phyloP scores from a whole-genome alignment of 2,888 invertebrate genomes.

The Dasypolia templi region DNA sequence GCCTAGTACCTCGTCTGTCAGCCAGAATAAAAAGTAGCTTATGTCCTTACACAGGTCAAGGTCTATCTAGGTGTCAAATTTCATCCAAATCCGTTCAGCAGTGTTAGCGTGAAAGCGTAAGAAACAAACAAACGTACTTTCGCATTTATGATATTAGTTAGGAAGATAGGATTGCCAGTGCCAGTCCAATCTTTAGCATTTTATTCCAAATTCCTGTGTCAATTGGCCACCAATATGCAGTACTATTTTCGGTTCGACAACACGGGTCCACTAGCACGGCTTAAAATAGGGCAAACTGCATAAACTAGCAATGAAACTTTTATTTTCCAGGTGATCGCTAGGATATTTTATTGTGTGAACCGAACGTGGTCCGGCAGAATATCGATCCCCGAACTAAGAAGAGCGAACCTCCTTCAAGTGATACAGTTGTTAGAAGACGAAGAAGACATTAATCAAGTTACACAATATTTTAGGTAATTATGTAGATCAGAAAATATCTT shows the following conservation, averaged over 20 bases:
- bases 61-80: no score
- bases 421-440: constrained; percentile 97
- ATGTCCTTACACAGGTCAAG: no score
- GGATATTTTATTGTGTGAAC: constrained; percentile 99
- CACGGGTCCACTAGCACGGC: no score
- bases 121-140: no score
- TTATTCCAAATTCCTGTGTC: neutral
- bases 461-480: constrained; percentile 92
- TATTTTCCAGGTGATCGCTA: constrained; percentile 95
- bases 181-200: neutral
- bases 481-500: neutral
- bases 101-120: no score
- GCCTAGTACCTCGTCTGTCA: no score
- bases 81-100: no score
- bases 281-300: neutral
- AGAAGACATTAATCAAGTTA: constrained; percentile 98
- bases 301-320: neutral
- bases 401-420: constrained; percentile 96
- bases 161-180: no score
- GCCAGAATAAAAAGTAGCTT: no score
- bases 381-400: constrained; percentile 96
- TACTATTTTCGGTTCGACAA: neutral
- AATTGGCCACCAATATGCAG: neutral
- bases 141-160: no score
- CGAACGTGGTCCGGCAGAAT: constrained; percentile 99